These are phyloP conservation scores for Selenia dentaria DNA, from an alignment of 2,888 invertebrate genomes.

Conservation along the genomic window DNA sequence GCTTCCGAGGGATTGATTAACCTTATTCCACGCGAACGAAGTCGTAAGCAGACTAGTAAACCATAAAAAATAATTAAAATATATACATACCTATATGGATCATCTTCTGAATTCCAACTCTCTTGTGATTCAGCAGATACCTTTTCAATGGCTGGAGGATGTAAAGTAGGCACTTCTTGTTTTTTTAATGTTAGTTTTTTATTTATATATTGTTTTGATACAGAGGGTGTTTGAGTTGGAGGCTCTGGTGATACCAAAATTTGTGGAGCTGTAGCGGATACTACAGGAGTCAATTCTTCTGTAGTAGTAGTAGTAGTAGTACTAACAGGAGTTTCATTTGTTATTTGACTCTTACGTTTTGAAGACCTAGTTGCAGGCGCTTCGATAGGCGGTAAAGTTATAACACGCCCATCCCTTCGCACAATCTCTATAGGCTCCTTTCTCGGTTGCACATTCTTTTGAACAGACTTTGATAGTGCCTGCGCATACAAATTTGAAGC, in stretches of 20 bases:
- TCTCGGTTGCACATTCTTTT: conserved; percentile 48
- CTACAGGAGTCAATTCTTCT: conserved; percentile 33
- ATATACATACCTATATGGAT: conserved; percentile 90
- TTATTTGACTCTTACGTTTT: conserved; percentile 84
- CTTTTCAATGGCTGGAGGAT: conserved; percentile 55
- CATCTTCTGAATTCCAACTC: conserved; percentile 94
- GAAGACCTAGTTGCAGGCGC: conserved; percentile 92
- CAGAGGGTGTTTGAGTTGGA: conserved; percentile 40
- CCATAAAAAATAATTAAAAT: no score
- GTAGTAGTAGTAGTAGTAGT: conserved; percentile 28
- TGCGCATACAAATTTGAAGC: conserved; percentile 52
- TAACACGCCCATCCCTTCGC: conserved; percentile 89
- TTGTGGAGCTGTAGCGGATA: conserved; percentile 42
- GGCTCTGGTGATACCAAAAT: conserved; percentile 55
- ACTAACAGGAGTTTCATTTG: conserved; percentile 41
- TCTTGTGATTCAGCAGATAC: conserved; percentile 85
- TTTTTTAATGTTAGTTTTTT: conserved; percentile 63
- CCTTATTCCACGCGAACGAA: no score
- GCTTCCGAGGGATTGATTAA: no score
- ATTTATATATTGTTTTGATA: conserved; percentile 69
- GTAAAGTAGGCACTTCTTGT: conserved; percentile 42
- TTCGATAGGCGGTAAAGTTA: conserved; percentile 92
- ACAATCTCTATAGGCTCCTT: conserved; percentile 90
- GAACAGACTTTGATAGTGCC: conserved; percentile 56
- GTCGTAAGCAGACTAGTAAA: no score